A percentile compares a stretch with the other conserved stretches of the same genome.
phyloP scores from a whole-genome alignment of 1,140 invertebrate species.

The Drosophila cardini region DNA sequence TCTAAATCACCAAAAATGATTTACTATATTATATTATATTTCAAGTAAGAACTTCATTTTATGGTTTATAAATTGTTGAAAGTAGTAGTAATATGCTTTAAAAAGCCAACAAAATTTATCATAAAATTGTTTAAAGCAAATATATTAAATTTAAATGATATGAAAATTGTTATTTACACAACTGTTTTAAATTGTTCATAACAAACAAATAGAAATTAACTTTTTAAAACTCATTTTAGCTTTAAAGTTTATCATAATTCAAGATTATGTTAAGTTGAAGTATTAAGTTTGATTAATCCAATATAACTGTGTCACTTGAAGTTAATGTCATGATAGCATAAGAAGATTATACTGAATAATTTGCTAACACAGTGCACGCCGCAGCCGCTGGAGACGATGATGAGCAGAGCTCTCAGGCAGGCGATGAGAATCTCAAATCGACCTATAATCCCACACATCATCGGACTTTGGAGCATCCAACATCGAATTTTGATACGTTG shows the following conservation, averaged over 20 bases:
- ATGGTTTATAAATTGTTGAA: no score
- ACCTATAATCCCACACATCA: constrained; percentile 88
- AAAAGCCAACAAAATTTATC: no score
- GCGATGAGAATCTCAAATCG: constrained; percentile 46
- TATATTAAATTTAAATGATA: no score
- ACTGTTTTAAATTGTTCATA: no score
- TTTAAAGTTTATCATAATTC: neutral
- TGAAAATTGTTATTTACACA: no score
- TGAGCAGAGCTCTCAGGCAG: constrained; percentile 46
- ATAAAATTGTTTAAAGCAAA: no score
- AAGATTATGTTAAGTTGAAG: neutral
- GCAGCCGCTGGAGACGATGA: constrained; percentile 62
- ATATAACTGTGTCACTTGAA: neutral
- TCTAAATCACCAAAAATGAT: no score
- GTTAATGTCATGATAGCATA: constrained; percentile 19
- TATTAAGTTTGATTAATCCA: neutral
- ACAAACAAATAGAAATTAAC: no score
- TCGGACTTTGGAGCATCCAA: constrained; percentile 89
- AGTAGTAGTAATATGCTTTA: no score
- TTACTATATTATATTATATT: no score
- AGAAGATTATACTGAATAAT: constrained; percentile 17
- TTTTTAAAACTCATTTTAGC: neutral
- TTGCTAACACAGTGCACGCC: constrained; percentile 62
- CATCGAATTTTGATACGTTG: constrained; percentile 92
- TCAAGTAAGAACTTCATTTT: no score